Conservation (phyloP, 2,888 invertebrate species). For the Melipona bicolor region DNA sequence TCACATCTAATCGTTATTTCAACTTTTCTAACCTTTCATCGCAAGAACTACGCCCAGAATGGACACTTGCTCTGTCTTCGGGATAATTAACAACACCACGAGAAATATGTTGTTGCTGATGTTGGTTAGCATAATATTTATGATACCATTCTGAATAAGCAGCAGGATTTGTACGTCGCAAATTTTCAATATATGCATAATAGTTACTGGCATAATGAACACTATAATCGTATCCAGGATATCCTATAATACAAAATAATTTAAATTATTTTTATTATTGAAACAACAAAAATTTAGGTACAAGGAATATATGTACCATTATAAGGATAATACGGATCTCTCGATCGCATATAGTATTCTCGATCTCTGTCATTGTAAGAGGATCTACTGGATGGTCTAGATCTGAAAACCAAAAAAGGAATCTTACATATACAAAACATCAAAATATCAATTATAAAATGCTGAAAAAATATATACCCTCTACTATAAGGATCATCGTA, state of each 20-base stretch:
- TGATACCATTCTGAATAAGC: slow-evolving; percentile 92
- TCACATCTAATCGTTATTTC: not conserved
- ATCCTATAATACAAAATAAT: slow-evolving; percentile 63
- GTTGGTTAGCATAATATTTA: slow-evolving; percentile 87
- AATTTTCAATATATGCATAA: slow-evolving; percentile 91
- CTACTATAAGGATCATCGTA: slow-evolving; percentile 81
- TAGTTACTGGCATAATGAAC: slow-evolving; percentile 82
- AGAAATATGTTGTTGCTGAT: slow-evolving; percentile 75
- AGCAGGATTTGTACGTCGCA: slow-evolving; percentile 91
- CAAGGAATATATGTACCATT: slow-evolving; percentile 70
- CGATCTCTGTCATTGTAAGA: slow-evolving; percentile 83
- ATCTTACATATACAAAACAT: not conserved
- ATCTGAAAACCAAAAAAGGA: slow-evolving; percentile 65
- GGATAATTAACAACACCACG: slow-evolving; percentile 80
- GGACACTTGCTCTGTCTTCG: slow-evolving; percentile 91
- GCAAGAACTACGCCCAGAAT: slow-evolving; percentile 93
- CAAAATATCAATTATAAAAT: not conserved
- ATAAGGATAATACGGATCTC: slow-evolving; percentile 81
- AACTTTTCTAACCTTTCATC: slow-evolving; percentile 86
- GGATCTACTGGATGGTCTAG: slow-evolving; percentile 82
- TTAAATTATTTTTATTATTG: not conserved
- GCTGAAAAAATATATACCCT: slow-evolving; percentile 67
- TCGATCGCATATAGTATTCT: slow-evolving; percentile 78
- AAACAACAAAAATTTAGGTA: not conserved
- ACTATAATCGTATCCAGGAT: slow-evolving; percentile 78